phyloP scores from a whole-genome alignment of 2,888 invertebrate genomes.

The Erebia palarica region DNA sequence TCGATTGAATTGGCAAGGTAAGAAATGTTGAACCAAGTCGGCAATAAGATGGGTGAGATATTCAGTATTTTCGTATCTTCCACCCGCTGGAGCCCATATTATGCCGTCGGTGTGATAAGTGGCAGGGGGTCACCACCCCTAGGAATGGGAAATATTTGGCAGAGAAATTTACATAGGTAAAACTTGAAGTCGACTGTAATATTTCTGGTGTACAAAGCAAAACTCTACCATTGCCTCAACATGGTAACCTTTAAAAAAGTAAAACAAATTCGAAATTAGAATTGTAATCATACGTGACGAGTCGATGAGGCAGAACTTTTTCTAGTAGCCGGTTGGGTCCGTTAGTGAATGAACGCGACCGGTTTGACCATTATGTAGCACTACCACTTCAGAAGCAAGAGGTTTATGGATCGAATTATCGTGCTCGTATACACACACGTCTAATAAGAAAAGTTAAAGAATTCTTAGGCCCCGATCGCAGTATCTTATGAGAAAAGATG shows the following conservation, averaged over 20 bases:
- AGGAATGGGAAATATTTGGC: no score
- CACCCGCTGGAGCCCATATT: no score
- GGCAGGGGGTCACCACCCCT: no score
- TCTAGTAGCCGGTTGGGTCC: constrained; percentile 46
- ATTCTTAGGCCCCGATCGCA: constrained; percentile 25
- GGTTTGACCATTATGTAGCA: constrained; percentile 51
- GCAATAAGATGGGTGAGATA: no score
- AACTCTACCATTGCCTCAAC: neutral
- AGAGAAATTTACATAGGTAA: neutral
- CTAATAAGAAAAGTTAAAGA: constrained; percentile 33
- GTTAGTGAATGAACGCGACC: constrained; percentile 59
- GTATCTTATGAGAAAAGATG: no score
- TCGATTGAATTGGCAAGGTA: no score
- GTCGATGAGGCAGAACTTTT: constrained; percentile 43
- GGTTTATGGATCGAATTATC: constrained; percentile 50
- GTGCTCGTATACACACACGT: constrained; percentile 36
- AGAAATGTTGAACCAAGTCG: no score
- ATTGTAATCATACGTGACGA: constrained; percentile 41
- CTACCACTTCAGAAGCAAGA: constrained; percentile 47
- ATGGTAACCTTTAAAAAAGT: constrained; percentile 20
- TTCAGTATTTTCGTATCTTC: no score
- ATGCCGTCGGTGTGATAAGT: no score
- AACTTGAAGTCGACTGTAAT: neutral
- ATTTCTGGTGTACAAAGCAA: constrained; percentile 13
- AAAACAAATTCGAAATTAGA: constrained; percentile 38